Evolutionary conservation across 2,888 invertebrate species (phyloP).

Genomic region (Pterobdella sp.): DNA sequence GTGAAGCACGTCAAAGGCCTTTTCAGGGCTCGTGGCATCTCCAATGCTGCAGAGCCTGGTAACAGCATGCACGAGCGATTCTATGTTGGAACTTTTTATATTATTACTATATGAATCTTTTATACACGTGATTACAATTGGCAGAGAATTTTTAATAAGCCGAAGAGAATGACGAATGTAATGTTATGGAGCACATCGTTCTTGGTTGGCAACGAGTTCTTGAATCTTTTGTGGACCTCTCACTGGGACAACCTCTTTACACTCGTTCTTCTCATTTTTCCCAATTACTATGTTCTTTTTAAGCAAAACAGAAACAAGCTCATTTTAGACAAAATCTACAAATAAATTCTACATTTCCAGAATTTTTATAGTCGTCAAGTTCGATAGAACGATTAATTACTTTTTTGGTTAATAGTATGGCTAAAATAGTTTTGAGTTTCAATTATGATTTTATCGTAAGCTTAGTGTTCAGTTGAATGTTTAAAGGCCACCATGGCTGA

Average conservation of each 20-base stretch:
- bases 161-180: constrained; percentile 67
- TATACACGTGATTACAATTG: constrained; percentile 42
- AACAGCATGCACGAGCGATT: constrained; percentile 72
- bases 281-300: constrained; percentile 83
- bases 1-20: constrained; percentile 66
- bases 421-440: too few species aligned
- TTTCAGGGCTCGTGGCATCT: constrained; percentile 68
- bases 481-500: too few species aligned
- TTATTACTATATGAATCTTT: neutral
- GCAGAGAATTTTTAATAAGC: constrained; percentile 79
- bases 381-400: too few species aligned
- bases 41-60: constrained; percentile 80
- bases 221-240: constrained; percentile 67
- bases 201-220: constrained; percentile 67
- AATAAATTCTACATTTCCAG: constrained; percentile 40
- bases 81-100: constrained; percentile 62
- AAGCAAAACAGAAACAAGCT: constrained; percentile 78
- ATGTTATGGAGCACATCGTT: constrained; percentile 60
- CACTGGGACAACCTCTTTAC: constrained; percentile 89
- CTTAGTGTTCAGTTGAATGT: too few species aligned
- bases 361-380: too few species aligned
- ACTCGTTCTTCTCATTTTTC: constrained; percentile 73
- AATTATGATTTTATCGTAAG: too few species aligned
- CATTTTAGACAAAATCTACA: constrained; percentile 57
- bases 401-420: too few species aligned